Evolutionary conservation across 2,113 vertebrate species (phyloP), one percentile per base, ranked within the genome.

Genomic region (Elanus axillaris): DNA sequence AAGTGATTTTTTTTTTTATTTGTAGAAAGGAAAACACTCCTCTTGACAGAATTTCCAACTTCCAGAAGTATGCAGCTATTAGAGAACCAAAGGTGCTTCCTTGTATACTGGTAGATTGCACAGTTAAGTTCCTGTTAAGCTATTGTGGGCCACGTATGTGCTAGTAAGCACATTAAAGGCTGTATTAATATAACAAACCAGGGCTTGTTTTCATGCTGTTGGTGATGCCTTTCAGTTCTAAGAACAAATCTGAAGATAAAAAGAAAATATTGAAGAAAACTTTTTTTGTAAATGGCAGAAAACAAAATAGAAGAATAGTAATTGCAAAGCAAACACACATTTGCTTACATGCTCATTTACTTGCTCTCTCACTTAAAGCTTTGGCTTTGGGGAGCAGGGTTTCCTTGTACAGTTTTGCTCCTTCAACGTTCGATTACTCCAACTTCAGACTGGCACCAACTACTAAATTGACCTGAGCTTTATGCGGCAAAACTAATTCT

Each of bases 101-200:
- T 55, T 50, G 43, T 45, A 6, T n/a, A 16, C 42, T 48, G 42
- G 31, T 66, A 68, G 67, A 31, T 58, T 79, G 72, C n/a, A 36
- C 10, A 7, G 32, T 32, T 29, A 20, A 32, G 40, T 27, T 72
- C 31, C 55, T 42, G 16, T 42, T 55, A 55, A 77, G 53, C 32
- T 81, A 6, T 42, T 0, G 0, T 42, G 48, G 16, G 27, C 60
- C 15, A 4, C 2, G 25, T 11, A 42, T 17, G 16, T 38, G 62
- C 43, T 20, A 34, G 66, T 29, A 85, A 22, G 32, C 27, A 40
- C 27, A 4, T 19, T 38, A 56, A 76, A 66, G 18, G 34, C 36
- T 62, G 6, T 42, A 53, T 17, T 58, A 23, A 63, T 11, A 53
- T 42, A 83, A 83, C 42, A 42, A 53, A 31, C 11, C 36, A 79